Evolutionary conservation across 2,113 vertebrate species (phyloP).

Genomic region (Tachycineta bicolor): DNA sequence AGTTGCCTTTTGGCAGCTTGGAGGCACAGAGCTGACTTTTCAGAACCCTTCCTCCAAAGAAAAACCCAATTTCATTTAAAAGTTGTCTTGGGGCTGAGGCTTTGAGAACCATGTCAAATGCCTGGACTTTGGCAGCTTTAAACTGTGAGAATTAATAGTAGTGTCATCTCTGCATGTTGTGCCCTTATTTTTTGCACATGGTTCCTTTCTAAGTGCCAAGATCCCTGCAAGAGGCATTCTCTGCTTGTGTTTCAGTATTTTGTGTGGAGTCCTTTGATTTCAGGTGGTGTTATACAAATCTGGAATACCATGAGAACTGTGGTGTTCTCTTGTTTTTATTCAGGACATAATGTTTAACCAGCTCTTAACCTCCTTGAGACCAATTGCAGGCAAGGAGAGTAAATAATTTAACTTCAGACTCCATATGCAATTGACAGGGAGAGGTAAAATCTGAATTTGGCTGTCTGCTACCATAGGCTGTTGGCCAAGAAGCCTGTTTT

Average conservation of each 20-base stretch:
- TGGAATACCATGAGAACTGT: background rate
- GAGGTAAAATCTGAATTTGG: background rate
- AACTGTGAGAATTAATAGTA: background rate
- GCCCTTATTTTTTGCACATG: fast-evolving
- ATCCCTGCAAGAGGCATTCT: background rate
- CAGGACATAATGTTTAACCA: background rate
- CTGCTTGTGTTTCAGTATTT: background rate
- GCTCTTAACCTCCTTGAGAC: background rate
- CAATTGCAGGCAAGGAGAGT: background rate
- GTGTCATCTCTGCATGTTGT: background rate
- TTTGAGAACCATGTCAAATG: background rate
- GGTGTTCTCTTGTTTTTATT: background rate
- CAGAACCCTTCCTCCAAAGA: background rate
- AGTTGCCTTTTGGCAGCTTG: background rate
- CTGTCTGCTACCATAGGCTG: background rate
- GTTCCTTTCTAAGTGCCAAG: background rate
- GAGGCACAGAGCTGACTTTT: background rate
- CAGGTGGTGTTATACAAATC: background rate
- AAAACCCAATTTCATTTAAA: background rate
- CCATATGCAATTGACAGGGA: background rate
- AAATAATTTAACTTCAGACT: background rate
- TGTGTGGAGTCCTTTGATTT: background rate
- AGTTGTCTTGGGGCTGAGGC: background rate
- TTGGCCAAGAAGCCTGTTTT: background rate
- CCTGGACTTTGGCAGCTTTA: background rate